Evolutionary conservation across 2,888 invertebrate species (phyloP).

Genomic region (Diarsia brunnea): DNA sequence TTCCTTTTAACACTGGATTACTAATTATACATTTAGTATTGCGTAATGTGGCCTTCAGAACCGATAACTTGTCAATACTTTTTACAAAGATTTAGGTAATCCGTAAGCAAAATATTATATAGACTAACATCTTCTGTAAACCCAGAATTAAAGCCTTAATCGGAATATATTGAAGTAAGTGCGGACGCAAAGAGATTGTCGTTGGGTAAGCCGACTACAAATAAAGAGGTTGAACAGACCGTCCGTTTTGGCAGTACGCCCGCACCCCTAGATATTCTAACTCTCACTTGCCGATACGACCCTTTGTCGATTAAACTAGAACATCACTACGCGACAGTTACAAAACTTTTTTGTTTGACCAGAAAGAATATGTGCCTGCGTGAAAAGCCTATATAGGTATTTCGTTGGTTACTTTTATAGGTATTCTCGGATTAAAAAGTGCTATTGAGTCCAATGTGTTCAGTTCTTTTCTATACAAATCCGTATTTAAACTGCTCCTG

Average conservation of each 20-base stretch:
- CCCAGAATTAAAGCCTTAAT: conserved; percentile 58
- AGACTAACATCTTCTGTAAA: background rate
- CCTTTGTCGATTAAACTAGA: conserved; percentile 74
- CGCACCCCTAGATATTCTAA: conserved; percentile 70
- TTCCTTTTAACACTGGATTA: background rate
- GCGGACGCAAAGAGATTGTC: conserved; percentile 75
- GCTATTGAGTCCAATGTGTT: background rate
- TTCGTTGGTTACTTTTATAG: background rate
- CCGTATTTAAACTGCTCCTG: background rate
- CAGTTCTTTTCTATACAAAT: background rate
- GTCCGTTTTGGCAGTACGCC: conserved; percentile 83
- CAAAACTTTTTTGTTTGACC: conserved; percentile 22
- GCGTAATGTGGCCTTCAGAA: background rate
- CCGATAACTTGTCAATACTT: background rate
- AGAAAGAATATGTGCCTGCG: too few species aligned
- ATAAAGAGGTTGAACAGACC: conserved; percentile 78
- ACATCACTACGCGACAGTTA: conserved; percentile 64
- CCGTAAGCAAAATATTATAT: background rate
- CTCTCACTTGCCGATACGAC: conserved; percentile 69
- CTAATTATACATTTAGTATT: background rate
- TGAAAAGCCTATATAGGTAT: too few species aligned
- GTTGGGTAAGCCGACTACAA: conserved; percentile 79
- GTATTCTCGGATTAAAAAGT: background rate
- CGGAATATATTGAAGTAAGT: conserved; percentile 74
- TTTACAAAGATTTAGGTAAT: background rate